phyloP scores from a whole-genome alignment of 2,888 invertebrate species.

The Sympetrum striolatum region DNA sequence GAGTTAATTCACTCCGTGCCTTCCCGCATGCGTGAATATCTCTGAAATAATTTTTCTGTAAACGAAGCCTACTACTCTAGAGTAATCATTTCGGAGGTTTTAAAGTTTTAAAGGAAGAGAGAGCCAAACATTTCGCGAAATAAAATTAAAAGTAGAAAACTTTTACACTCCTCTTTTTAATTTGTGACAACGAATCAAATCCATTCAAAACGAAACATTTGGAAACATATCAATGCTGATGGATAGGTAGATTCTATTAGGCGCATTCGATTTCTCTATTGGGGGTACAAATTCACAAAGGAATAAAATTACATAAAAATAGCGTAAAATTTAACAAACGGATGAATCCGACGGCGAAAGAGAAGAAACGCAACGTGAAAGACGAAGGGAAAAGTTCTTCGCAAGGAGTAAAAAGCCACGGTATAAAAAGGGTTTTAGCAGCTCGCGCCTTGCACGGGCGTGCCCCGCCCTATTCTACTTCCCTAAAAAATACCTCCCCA shows the following conservation, averaged over 20 bases:
- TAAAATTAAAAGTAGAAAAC: too few relatives aligned
- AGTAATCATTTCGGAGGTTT: too few relatives aligned
- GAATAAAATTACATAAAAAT: too few relatives aligned
- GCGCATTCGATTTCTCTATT: background rate
- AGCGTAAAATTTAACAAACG: background rate
- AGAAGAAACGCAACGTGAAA: background rate
- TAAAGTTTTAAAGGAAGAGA: too few relatives aligned
- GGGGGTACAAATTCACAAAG: background rate
- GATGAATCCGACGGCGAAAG: background rate
- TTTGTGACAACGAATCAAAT: too few relatives aligned
- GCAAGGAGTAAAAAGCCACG: background rate
- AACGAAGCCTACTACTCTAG: too few relatives aligned
- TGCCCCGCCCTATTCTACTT: background rate
- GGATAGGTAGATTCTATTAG: background rate
- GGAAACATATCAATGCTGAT: background rate
- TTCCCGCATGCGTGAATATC: too few relatives aligned
- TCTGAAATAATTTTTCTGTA: too few relatives aligned
- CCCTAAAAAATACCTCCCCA: background rate
- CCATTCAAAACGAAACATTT: too few relatives aligned
- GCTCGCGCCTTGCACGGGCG: conserved; percentile 20
- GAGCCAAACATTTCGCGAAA: too few relatives aligned
- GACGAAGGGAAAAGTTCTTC: background rate
- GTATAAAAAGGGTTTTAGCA: background rate
- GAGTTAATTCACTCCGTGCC: too few relatives aligned
- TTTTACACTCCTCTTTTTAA: too few relatives aligned